A percentile compares a stretch with the other conserved stretches of the same genome.
phyloP scores from a whole-genome alignment of 2,113 vertebrate species.

The Pseudorectes ferrugineus region DNA sequence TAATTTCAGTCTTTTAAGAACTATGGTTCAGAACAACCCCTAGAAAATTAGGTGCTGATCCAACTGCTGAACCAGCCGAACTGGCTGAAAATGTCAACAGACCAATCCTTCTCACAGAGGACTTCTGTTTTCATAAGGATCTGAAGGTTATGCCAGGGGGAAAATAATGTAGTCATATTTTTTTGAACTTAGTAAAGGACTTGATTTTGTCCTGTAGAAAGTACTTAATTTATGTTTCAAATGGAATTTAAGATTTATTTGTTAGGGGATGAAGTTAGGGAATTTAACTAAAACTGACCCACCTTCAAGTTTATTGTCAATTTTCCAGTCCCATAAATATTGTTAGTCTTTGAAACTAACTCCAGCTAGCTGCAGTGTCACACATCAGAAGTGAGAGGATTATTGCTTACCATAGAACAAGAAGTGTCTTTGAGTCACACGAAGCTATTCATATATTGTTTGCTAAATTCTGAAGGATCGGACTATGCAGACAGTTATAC shows the following conservation, averaged over 20 bases:
- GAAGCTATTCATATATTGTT: neutral
- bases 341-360: neutral
- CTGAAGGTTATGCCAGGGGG: neutral
- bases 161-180: neutral
- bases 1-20: neutral
- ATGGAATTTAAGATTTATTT: neutral
- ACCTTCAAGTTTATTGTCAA: neutral
- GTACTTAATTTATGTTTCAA: neutral
- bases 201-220: neutral
- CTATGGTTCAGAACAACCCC: neutral
- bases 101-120: neutral
- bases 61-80: neutral
- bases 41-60: neutral
- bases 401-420: neutral
- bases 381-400: neutral
- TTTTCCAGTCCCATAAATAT: neutral
- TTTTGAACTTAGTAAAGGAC: neutral
- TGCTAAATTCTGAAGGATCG: neutral
- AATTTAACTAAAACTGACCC: neutral
- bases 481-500: neutral
- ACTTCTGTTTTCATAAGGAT: neutral
- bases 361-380: neutral
- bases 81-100: neutral
- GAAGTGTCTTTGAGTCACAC: neutral
- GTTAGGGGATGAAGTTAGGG: accelerated